A percentile compares a stretch with the other conserved stretches of the same genome.
Conservation (phyloP, 2,797 vertebrate genomes). For the Denticeps clupeoides region DNA sequence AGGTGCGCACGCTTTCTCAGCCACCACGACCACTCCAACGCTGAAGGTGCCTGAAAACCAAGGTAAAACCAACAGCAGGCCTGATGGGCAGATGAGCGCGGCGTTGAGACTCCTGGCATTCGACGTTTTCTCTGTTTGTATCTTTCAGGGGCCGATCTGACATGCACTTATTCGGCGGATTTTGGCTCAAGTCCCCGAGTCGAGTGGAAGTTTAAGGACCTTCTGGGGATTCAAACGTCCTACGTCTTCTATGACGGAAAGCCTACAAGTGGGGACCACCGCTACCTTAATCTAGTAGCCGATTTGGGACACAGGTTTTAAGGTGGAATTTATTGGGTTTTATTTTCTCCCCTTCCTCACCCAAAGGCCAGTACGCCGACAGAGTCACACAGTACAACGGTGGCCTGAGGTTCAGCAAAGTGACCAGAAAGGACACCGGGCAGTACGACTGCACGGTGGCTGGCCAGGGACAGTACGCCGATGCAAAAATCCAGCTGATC, state of each 20-base stretch:
- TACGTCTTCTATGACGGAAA: conserved; percentile 47
- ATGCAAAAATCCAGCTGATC: conserved; percentile 41
- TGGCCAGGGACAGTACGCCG: conserved; percentile 25
- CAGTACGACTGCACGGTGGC: conserved; percentile 66
- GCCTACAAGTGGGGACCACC: conserved; percentile 50
- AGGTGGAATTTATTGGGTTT: not conserved
- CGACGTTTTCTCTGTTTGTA: no score
- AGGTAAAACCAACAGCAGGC: conserved; percentile 5
- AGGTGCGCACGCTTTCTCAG: not conserved
- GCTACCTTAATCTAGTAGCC: no score
- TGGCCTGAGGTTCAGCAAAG: conserved; percentile 47
- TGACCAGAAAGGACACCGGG: conserved; percentile 61
- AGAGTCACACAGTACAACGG: conserved; percentile 32
- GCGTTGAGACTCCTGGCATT: no score
- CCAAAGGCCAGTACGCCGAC: conserved; percentile 46
- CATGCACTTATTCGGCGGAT: conserved; percentile 44
- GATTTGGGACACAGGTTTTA: not conserved
- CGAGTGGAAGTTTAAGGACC: conserved; percentile 71
- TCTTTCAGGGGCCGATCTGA: conserved; percentile 47
- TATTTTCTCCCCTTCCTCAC: not conserved
- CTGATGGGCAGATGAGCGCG: no score
- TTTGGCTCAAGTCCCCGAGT: conserved; percentile 41
- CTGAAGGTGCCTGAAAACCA: not conserved
- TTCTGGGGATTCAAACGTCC: conserved; percentile 26
- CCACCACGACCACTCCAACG: not conserved